Evolutionary conservation across 2,797 vertebrate species (phyloP).

Genomic region (Sylvilagus floridanus): DNA sequence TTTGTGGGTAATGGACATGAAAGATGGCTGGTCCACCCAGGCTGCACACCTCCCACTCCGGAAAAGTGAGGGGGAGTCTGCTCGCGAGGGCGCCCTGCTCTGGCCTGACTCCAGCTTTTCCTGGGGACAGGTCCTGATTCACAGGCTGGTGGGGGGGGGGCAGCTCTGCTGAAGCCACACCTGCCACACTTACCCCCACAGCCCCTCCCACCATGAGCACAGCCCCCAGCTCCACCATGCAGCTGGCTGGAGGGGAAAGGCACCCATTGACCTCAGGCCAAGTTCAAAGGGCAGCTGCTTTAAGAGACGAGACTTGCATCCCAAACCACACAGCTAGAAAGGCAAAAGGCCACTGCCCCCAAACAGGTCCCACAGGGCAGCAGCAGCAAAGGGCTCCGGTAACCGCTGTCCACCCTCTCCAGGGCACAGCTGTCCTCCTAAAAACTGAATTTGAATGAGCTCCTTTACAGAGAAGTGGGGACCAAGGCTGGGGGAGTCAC

Average conservation of each 20-base stretch:
- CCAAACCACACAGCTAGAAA: not conserved
- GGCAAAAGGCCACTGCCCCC: not conserved
- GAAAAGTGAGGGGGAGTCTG: not conserved
- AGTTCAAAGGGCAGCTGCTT: not conserved
- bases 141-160: not conserved
- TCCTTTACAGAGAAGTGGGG: not conserved
- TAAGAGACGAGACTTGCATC: not conserved
- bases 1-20: slow-evolving; percentile 63
- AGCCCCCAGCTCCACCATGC: not conserved
- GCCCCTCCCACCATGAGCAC: not conserved
- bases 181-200: not conserved
- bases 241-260: not conserved
- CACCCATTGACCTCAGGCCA: not conserved
- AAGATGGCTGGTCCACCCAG: not conserved
- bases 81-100: not conserved
- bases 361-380: not conserved
- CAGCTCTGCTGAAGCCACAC: not conserved
- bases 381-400: not conserved
- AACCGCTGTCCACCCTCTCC: slow-evolving; percentile 1
- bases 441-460: not conserved
- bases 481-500: not conserved
- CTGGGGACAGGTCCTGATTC: slow-evolving; percentile 6
- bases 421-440: not conserved
- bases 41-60: slow-evolving; percentile 1
- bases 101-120: slow-evolving; percentile 11